These are phyloP conservation scores for Apomyelois bistriatella DNA, from an alignment of 2,888 invertebrate species.

Conservation along the genomic window DNA sequence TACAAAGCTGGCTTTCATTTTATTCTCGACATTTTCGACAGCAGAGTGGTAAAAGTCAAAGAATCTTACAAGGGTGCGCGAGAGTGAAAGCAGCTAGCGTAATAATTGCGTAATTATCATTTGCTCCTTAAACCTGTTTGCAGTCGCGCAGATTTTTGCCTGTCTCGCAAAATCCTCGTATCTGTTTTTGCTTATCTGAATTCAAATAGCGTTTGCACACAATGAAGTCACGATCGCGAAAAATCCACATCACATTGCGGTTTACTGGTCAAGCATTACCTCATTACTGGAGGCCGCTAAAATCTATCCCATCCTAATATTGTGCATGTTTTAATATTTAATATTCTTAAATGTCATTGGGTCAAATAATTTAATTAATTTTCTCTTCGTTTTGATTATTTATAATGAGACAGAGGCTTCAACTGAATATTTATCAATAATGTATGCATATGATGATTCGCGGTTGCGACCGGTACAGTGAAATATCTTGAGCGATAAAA, in stretches of 20 bases:
- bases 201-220: conserved; percentile 31
- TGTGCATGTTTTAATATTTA: neutral
- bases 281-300: conserved; percentile 19
- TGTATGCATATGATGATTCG: neutral
- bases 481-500: conserved; percentile 21
- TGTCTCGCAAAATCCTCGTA: conserved; percentile 11
- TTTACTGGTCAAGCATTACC: conserved; percentile 30
- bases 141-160: conserved; percentile 3
- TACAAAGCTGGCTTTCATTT: conserved; percentile 42
- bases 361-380: neutral
- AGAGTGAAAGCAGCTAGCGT: conserved; percentile 39
- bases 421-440: neutral
- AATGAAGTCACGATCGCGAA: conserved; percentile 55
- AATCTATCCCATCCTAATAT: neutral
- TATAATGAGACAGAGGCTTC: too few species aligned
- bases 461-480: neutral
- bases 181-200: conserved; percentile 29
- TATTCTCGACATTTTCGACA: conserved; percentile 39
- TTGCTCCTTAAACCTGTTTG: conserved; percentile 31
- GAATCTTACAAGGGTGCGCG: conserved; percentile 31
- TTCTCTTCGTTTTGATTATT: neutral
- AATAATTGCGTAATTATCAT: conserved; percentile 36
- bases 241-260: conserved; percentile 35
- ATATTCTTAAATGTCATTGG: neutral
- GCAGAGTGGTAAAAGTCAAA: conserved; percentile 36